Conservation (phyloP, 2,888 invertebrate species). For the Cerastis leucographa region DNA sequence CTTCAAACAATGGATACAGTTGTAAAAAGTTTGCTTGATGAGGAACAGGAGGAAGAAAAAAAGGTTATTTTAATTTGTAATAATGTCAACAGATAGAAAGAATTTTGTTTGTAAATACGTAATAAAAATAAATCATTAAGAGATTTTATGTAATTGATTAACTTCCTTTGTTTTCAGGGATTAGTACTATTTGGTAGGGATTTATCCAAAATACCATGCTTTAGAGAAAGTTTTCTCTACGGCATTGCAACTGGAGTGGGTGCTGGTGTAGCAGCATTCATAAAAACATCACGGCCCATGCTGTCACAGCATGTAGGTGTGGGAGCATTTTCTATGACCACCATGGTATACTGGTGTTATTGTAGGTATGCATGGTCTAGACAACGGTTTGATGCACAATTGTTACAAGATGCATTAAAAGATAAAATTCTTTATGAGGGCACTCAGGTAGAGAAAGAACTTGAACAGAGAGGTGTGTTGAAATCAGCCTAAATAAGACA, state of each 20-base stretch:
- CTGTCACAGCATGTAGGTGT: slow-evolving; percentile 92
- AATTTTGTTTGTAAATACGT: neutral
- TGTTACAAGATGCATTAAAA: slow-evolving; percentile 91
- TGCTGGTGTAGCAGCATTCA: slow-evolving; percentile 92
- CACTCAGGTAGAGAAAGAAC: slow-evolving; percentile 88
- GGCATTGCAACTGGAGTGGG: slow-evolving; percentile 93
- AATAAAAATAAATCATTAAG: neutral
- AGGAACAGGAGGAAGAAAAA: slow-evolving; percentile 78
- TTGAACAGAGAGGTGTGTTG: slow-evolving; percentile 84
- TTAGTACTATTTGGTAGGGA: slow-evolving; percentile 93
- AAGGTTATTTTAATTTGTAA: slow-evolving; percentile 63
- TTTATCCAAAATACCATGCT: slow-evolving; percentile 94
- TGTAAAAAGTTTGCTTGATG: slow-evolving; percentile 85
- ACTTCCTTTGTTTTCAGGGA: slow-evolving; percentile 82
- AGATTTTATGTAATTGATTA: neutral
- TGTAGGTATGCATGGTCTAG: slow-evolving; percentile 93
- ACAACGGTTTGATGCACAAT: slow-evolving; percentile 92
- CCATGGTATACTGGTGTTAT: slow-evolving; percentile 92
- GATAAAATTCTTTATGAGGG: slow-evolving; percentile 92
- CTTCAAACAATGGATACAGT: slow-evolving; percentile 82
- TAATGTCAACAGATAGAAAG: neutral
- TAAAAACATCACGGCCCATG: slow-evolving; percentile 93
- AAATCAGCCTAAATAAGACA: slow-evolving; percentile 75
- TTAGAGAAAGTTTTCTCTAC: slow-evolving; percentile 94
- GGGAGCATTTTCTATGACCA: slow-evolving; percentile 92